phyloP scores from a whole-genome alignment of 2,888 invertebrate species.

The Trachelus troglodyta region DNA sequence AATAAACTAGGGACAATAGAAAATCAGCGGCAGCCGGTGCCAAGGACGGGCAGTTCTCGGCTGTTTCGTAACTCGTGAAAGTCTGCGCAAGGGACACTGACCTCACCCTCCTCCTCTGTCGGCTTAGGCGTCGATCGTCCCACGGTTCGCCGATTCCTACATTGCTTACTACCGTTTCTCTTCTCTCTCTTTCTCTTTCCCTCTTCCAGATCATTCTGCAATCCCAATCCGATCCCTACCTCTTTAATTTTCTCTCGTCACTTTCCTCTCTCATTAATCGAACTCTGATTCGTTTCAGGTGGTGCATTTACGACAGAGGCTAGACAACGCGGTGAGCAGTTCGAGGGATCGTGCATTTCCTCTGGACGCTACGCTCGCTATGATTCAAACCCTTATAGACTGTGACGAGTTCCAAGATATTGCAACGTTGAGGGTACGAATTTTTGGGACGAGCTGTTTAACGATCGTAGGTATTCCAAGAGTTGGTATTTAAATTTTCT shows the following conservation, averaged over 20 bases:
- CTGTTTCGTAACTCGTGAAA: conserved; percentile 66
- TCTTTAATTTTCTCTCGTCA: conserved; percentile 8
- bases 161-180: conserved; percentile 29
- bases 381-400: conserved; percentile 93
- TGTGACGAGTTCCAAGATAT: conserved; percentile 98
- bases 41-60: conserved; percentile 64
- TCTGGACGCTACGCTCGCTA: conserved; percentile 84
- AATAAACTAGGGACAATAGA: conserved; percentile 59
- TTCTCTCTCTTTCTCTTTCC: conserved; percentile 24
- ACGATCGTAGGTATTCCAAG: neutral
- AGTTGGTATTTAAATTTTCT: neutral
- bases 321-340: conserved; percentile 90
- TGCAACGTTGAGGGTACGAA: conserved; percentile 77
- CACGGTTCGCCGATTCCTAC: conserved; percentile 10
- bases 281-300: conserved; percentile 66
- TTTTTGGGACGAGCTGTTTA: neutral
- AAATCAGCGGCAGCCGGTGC: conserved; percentile 64
- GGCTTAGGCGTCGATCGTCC: conserved; percentile 29
- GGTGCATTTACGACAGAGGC: conserved; percentile 86
- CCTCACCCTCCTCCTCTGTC: conserved; percentile 55
- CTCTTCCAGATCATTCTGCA: conserved; percentile 26
- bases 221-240: neutral
- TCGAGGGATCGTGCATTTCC: conserved; percentile 86
- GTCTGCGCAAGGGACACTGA: conserved; percentile 65
- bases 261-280: conserved; percentile 24